Evolutionary conservation across 2,888 invertebrate genomes (phyloP), one percentile per base, ranked within the genome.

Genomic region (Calameuta pallipes): DNA sequence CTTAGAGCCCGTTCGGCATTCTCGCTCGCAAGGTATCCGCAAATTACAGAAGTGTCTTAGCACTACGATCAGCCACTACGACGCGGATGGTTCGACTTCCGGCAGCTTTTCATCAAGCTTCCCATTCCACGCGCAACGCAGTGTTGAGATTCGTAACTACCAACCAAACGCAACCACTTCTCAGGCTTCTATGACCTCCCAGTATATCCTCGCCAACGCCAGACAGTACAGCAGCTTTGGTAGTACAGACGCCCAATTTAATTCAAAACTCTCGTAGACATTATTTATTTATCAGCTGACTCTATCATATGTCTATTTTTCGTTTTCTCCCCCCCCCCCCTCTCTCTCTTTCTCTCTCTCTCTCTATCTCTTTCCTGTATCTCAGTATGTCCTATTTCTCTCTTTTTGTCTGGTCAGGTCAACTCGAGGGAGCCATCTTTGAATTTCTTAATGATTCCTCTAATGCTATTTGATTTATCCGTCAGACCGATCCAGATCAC

Each of bases 191-290:
- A 83, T 86, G 87, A 88, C 87, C 87, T 89, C 90, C 88, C 91
- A 91, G 90, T 89, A 88, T 85, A 89, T 90, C 85, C 91, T 91
- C 89, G 90, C 88, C 90, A 90, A 95, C 94, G 95, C 96, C 94
- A 95, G 96, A 94, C 96, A 96, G 95, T 97, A 96, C 96, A 96
- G 96, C 96, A 97, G 96, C 96, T 96, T 97, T 96, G 96, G 96
- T 96, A 97, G 96, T 96, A 96, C 95, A 94, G 95, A 94, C 94
- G 95, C 94, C 94, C 93, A 93, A 82, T 82, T 85, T 85, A 73
- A 37, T 79, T 11, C 30, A 71, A 30, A 33, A 71, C 33, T 71
- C 71, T 33, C 71, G 71, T 71, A 71, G 33, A 33, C 11, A 71
- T 30, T 71, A 30, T 71, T 71, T 82, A 83, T 83, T 85, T 71